Percentiles rank a stretch among this genome's conserved stretches.
Conservation (phyloP, 1,140 invertebrate species). For the Harpegnathos saltator region DNA sequence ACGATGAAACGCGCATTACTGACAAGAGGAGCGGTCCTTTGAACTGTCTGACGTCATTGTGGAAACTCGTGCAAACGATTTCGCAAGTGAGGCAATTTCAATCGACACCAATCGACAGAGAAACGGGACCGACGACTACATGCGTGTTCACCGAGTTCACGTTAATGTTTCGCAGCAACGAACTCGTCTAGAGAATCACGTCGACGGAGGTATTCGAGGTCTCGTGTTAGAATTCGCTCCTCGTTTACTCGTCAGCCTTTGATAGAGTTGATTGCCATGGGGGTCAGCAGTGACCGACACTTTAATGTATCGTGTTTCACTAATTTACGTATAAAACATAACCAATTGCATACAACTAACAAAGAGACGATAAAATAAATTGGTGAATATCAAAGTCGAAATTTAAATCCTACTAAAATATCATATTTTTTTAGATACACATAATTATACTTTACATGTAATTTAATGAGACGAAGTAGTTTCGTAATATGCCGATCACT, state of each 20-base stretch:
- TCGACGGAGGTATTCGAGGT: not conserved
- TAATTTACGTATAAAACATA: too few relatives aligned
- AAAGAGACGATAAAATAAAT: too few relatives aligned
- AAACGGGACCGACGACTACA: conserved; percentile 42
- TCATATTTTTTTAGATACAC: too few relatives aligned
- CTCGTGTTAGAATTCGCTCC: conserved; percentile 31
- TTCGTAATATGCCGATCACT: too few relatives aligned
- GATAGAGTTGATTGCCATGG: too few relatives aligned
- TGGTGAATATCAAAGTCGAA: too few relatives aligned
- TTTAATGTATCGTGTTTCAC: too few relatives aligned
- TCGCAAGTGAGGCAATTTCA: conserved; percentile 76
- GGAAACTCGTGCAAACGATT: conserved; percentile 64
- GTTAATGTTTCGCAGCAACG: conserved; percentile 6
- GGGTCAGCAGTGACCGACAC: too few relatives aligned
- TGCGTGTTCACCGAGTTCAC: not conserved
- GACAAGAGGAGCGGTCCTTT: not conserved
- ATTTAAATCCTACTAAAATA: too few relatives aligned
- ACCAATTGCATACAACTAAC: too few relatives aligned
- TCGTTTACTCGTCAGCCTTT: not conserved
- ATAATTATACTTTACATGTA: too few relatives aligned
- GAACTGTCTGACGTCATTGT: conserved; percentile 57
- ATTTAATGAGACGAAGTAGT: too few relatives aligned
- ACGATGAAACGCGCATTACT: not conserved
- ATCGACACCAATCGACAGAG: conserved; percentile 74
- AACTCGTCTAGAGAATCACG: not conserved